phyloP scores from a whole-genome alignment of 1,140 invertebrate species.

The Cherax destructor region DNA sequence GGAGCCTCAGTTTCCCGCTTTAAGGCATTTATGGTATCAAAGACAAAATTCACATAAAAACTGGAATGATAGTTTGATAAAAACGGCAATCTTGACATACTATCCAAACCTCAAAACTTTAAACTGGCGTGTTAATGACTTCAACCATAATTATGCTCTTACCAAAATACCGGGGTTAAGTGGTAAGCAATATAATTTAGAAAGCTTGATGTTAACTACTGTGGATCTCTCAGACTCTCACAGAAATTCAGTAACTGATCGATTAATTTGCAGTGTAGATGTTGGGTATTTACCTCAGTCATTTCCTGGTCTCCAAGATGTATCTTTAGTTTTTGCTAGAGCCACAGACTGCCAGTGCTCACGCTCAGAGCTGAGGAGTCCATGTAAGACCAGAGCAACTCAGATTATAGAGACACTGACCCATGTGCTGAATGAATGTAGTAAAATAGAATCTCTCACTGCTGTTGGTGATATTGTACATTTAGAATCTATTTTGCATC shows the following conservation, averaged over 20 bases:
- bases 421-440: conserved; percentile 49
- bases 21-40: conserved; percentile 62
- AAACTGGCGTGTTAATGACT: conserved; percentile 65
- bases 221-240: conserved; percentile 45
- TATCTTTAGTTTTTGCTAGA: conserved; percentile 55
- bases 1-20: conserved; percentile 58
- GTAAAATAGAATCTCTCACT: conserved; percentile 57
- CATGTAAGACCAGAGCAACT: conserved; percentile 50
- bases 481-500: conserved; percentile 51
- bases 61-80: conserved; percentile 64
- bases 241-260: conserved; percentile 37
- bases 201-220: conserved; percentile 50
- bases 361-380: conserved; percentile 44
- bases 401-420: conserved; percentile 58
- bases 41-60: conserved; percentile 56
- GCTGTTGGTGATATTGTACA: conserved; percentile 58
- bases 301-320: conserved; percentile 61
- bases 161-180: conserved; percentile 61
- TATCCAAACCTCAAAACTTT: conserved; percentile 57
- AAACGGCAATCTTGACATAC: conserved; percentile 63
- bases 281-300: conserved; percentile 51
- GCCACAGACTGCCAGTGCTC: conserved; percentile 57
- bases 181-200: conserved; percentile 62
- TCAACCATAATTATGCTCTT: conserved; percentile 61
- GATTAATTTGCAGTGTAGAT: conserved; percentile 60